These are phyloP conservation scores for Drosophila arizonae DNA, from an alignment of 1,140 invertebrate genomes.

Conservation along the genomic window DNA sequence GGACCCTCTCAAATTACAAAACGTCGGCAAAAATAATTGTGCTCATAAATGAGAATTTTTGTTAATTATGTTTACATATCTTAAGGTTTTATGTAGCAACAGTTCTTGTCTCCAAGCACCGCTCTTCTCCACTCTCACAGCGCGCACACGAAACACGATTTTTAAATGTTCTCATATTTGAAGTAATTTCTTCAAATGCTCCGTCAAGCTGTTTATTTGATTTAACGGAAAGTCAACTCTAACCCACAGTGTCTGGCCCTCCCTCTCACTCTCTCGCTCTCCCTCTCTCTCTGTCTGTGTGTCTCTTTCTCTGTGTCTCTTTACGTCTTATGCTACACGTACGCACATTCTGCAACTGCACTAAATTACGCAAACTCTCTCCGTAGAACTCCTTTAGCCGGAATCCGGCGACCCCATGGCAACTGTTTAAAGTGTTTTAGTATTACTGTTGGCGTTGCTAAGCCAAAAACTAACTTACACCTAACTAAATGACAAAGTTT, in stretches of 20 bases:
- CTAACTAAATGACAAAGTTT: constrained; percentile 79
- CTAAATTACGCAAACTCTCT: constrained; percentile 69
- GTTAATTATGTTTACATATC: constrained; percentile 2
- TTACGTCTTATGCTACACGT: constrained; percentile 55
- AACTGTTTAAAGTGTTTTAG: constrained; percentile 73
- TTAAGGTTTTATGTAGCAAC: neutral
- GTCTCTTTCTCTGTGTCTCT: neutral
- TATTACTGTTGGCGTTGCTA: constrained; percentile 61
- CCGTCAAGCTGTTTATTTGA: constrained; percentile 36
- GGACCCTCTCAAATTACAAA: no score
- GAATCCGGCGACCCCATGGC: constrained; percentile 17
- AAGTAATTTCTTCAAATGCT: constrained; percentile 19
- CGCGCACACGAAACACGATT: neutral
- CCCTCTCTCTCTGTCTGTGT: no score
- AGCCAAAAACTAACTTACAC: constrained; percentile 79
- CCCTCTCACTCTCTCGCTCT: no score
- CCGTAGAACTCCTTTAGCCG: constrained; percentile 14
- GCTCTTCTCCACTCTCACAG: neutral
- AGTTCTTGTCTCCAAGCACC: neutral
- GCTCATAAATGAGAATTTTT: no score
- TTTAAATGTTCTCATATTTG: constrained; percentile 3
- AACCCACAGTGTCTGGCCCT: constrained; percentile 21
- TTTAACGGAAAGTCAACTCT: constrained; percentile 41
- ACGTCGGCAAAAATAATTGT: no score
- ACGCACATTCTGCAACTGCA: constrained; percentile 74